phyloP scores from a whole-genome alignment of 2,888 invertebrate species.

The Rhingia rostrata region DNA sequence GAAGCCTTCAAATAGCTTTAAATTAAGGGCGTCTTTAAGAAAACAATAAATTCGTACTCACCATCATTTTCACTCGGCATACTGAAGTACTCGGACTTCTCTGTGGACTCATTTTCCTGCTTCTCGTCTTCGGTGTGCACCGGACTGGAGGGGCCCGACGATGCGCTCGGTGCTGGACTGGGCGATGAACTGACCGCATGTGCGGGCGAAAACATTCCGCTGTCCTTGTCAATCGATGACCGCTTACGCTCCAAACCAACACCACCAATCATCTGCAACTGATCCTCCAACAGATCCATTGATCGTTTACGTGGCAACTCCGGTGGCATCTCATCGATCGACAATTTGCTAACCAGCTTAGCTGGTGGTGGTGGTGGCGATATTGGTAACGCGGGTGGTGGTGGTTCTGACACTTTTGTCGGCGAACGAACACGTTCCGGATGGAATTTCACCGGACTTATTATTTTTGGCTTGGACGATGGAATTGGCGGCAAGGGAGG shows the following conservation, averaged over 20 bases:
- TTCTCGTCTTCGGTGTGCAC: constrained; percentile 84
- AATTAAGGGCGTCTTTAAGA: neutral
- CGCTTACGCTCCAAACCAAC: constrained; percentile 76
- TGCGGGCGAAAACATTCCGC: constrained; percentile 76
- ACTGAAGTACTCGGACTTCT: constrained; percentile 83
- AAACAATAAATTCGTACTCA: constrained; percentile 75
- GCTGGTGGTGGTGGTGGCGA: constrained; percentile 77
- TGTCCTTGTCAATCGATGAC: constrained; percentile 79
- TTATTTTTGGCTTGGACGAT: constrained; percentile 81
- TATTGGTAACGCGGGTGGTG: constrained; percentile 68
- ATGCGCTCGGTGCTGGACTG: constrained; percentile 81
- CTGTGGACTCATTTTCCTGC: constrained; percentile 85
- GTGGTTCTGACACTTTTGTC: constrained; percentile 79
- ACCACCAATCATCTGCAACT: constrained; percentile 56
- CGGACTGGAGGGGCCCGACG: constrained; percentile 83
- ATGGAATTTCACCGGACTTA: constrained; percentile 81
- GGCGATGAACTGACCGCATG: constrained; percentile 78
- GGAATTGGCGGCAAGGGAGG: constrained; percentile 82
- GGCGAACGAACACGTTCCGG: constrained; percentile 81
- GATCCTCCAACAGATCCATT: constrained; percentile 80
- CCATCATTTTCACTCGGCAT: constrained; percentile 81
- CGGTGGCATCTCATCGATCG: constrained; percentile 80
- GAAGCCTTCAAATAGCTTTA: neutral
- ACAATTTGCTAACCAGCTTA: constrained; percentile 78
- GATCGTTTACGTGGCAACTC: constrained; percentile 82